Conservation (phyloP, 1,140 invertebrate species). For the Drusus annulatus region DNA sequence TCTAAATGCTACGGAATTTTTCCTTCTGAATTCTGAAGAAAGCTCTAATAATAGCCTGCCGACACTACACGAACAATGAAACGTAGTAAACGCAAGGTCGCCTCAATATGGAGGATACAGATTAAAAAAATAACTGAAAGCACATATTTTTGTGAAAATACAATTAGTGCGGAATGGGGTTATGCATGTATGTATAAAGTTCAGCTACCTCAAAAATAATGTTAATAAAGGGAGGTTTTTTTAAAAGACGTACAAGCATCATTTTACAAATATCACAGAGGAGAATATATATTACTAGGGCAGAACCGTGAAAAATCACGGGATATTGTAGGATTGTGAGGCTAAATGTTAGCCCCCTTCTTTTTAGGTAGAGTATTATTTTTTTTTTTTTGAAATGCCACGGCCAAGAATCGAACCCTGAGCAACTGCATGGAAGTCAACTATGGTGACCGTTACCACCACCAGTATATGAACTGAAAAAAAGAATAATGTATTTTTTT, state of each 20-base stretch:
- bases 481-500: too few species aligned
- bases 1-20: not conserved
- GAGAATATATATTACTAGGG: too few species aligned
- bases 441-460: too few species aligned
- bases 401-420: too few species aligned
- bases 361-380: too few species aligned
- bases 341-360: too few species aligned
- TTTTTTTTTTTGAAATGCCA: too few species aligned
- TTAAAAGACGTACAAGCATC: not conserved
- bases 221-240: not conserved
- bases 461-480: too few species aligned
- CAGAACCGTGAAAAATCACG: too few species aligned
- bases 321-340: too few species aligned
- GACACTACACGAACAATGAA: not conserved
- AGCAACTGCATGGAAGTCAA: too few species aligned
- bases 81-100: constrained; percentile 28
- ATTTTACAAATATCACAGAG: too few species aligned
- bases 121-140: not conserved
- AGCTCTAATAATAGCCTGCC: constrained; percentile 1
- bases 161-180: not conserved
- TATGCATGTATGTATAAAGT: not conserved
- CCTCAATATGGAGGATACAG: not conserved
- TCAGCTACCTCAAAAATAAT: not conserved
- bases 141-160: not conserved
- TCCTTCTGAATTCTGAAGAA: not conserved